Evolutionary conservation across 2,113 vertebrate species (phyloP).

Genomic region (Hippopotamus amphibius): DNA sequence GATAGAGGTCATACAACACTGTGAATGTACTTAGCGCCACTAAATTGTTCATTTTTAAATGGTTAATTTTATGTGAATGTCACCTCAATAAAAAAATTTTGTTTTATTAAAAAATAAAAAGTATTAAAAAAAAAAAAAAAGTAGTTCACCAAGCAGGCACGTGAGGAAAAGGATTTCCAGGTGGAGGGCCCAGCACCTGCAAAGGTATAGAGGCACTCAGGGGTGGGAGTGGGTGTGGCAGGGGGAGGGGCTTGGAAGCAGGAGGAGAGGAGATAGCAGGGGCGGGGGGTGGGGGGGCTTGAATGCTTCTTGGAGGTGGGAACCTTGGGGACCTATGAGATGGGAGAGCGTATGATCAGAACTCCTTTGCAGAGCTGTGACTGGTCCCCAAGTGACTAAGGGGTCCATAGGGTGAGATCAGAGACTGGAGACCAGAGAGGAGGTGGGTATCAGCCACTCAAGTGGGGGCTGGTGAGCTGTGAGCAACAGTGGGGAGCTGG

Average conservation of each 20-base stretch:
- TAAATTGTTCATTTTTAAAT: background rate
- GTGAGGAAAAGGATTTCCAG: background rate
- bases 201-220: background rate
- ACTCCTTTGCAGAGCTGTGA: background rate
- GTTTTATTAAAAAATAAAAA: background rate
- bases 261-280: background rate
- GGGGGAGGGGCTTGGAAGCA: background rate
- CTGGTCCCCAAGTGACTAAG: no score
- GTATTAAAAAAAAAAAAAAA: background rate
- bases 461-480: background rate
- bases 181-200: background rate
- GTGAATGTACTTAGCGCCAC: background rate
- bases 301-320: background rate
- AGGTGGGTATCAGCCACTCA: background rate
- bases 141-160: background rate
- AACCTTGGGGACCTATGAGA: background rate
- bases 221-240: background rate
- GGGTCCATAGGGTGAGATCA: background rate
- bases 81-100: background rate
- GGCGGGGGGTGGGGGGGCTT: background rate
- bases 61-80: background rate
- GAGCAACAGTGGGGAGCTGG: background rate
- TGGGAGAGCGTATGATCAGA: accelerated
- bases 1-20: background rate
- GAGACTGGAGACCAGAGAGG: background rate